phyloP scores from a whole-genome alignment of 1,140 invertebrate species.

The Pectinophora gossypiella region DNA sequence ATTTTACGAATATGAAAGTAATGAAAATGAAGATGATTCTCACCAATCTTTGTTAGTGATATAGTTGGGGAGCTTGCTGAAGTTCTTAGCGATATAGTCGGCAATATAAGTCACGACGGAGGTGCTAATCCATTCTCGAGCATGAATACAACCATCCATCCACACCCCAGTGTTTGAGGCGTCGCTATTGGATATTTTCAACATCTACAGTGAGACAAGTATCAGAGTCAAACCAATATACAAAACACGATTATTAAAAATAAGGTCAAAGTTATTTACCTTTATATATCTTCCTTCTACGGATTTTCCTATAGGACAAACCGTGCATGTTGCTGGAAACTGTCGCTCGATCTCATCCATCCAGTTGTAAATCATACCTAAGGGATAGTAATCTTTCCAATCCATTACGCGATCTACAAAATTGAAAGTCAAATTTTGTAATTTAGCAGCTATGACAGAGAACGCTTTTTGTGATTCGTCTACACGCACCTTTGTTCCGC shows the following conservation, averaged over 20 bases:
- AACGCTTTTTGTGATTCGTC: too few relatives aligned
- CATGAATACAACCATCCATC: constrained; percentile 78
- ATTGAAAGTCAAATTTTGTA: too few relatives aligned
- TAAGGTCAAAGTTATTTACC: too few relatives aligned
- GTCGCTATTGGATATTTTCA: constrained; percentile 66
- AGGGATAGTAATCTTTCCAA: constrained; percentile 57
- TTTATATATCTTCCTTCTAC: constrained; percentile 59
- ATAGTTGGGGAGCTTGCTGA: constrained; percentile 32
- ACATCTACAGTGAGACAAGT: constrained; percentile 53
- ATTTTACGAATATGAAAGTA: too few relatives aligned
- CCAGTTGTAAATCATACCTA: constrained; percentile 45
- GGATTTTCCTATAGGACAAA: constrained; percentile 42
- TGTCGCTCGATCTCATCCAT: constrained; percentile 41
- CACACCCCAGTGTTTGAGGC: constrained; percentile 72
- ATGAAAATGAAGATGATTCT: neutral
- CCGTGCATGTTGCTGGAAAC: constrained; percentile 57
- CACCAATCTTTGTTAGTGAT: constrained; percentile 67
- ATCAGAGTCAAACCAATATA: too few relatives aligned
- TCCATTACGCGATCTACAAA: constrained; percentile 26
- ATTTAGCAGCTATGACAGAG: too few relatives aligned
- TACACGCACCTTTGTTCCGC: too few relatives aligned
- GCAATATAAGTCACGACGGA: constrained; percentile 77
- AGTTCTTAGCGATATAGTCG: constrained; percentile 48
- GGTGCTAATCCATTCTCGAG: constrained; percentile 82
- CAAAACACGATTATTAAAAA: too few relatives aligned